These are phyloP conservation scores for cattle (Bos taurus) DNA, from an alignment of 2,113 vertebrate species.

Conservation along the genomic window ARS-UCD2.0 NC_037334.1:103448501-103449000, in stretches of 20 bases:
- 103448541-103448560: constrained; percentile 12
- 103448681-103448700: not conserved
- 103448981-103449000: not conserved
- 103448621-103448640: constrained; percentile 9
- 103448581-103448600: not conserved
- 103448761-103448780: not conserved
- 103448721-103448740: not conserved
- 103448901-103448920: too few species aligned
- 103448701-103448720: not conserved
- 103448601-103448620: not conserved
- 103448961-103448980: not conserved
- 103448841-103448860: not conserved
- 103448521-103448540: not conserved
- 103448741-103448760: not conserved
- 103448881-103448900: not conserved
- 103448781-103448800: not conserved
- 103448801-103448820: not conserved
- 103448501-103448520: constrained; percentile 44
- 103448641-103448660: not conserved
- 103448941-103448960: not conserved
- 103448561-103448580: not conserved
- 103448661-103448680: not conserved
- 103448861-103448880: not conserved
- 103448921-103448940: not conserved
- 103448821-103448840: not conserved